Conservation (phyloP, 2,888 invertebrate species). For the Tethea ocularis region DNA sequence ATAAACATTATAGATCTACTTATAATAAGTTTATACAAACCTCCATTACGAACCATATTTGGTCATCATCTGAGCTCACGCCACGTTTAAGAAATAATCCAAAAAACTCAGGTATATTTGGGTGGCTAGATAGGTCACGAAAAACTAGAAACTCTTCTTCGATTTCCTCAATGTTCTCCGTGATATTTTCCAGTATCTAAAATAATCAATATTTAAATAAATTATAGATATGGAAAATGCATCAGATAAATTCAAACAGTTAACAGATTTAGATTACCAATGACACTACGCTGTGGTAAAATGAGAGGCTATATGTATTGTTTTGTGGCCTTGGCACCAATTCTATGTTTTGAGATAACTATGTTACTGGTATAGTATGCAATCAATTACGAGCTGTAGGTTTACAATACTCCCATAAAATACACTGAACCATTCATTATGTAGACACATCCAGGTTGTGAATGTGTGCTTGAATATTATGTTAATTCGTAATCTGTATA, state of each 20-base stretch:
- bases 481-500: constrained; percentile 10
- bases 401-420: constrained; percentile 67
- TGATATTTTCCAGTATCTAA: constrained; percentile 89
- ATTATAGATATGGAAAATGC: constrained; percentile 4
- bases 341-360: constrained; percentile 64
- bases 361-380: constrained; percentile 45
- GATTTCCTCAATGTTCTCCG: constrained; percentile 92
- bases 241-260: constrained; percentile 11
- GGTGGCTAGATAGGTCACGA: constrained; percentile 88
- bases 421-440: constrained; percentile 35
- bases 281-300: constrained; percentile 51
- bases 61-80: constrained; percentile 86
- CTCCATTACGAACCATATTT: constrained; percentile 94
- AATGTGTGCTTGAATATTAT: constrained; percentile 23
- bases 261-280: constrained; percentile 32
- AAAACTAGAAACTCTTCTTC: constrained; percentile 91
- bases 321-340: constrained; percentile 73
- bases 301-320: constrained; percentile 62
- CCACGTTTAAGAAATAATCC: constrained; percentile 88
- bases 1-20: constrained; percentile 10
- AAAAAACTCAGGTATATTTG: constrained; percentile 89
- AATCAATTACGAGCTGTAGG: constrained; percentile 61
- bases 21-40: constrained; percentile 60
- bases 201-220: constrained; percentile 16
- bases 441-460: constrained; percentile 23